phyloP scores from a whole-genome alignment of 1,140 invertebrate species.

The Pomacea maculata region DNA sequence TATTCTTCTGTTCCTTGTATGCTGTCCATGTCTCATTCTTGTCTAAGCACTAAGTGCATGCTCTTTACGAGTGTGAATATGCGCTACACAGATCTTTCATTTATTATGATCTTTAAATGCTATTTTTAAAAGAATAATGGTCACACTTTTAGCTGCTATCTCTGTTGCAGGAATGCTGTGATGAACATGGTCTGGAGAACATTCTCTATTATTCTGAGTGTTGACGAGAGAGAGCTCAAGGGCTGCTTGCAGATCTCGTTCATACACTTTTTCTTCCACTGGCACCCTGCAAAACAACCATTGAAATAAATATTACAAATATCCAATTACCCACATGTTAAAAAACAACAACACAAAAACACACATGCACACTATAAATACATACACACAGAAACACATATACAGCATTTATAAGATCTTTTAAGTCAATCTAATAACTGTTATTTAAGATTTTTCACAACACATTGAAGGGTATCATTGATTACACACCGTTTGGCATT shows the following conservation, averaged over 20 bases:
- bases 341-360: not conserved
- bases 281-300: slow-evolving; percentile 5
- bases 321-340: not conserved
- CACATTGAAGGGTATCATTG: not conserved
- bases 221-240: slow-evolving; percentile 22
- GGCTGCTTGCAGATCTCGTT: slow-evolving; percentile 26
- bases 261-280: slow-evolving; percentile 27
- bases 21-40: too few species aligned
- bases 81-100: too few species aligned
- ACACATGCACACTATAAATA: not conserved
- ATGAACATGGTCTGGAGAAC: not conserved
- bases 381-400: not conserved
- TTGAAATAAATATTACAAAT: too few species aligned
- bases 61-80: too few species aligned
- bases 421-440: not conserved
- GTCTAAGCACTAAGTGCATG: too few species aligned
- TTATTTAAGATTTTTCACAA: too few species aligned
- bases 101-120: not conserved
- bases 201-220: not conserved
- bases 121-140: too few species aligned
- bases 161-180: not conserved
- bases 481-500: not conserved
- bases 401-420: too few species aligned
- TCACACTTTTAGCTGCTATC: too few species aligned
- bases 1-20: too few species aligned